Conservation (phyloP, 2,888 invertebrate genomes). For the Andricus curvator region DNA sequence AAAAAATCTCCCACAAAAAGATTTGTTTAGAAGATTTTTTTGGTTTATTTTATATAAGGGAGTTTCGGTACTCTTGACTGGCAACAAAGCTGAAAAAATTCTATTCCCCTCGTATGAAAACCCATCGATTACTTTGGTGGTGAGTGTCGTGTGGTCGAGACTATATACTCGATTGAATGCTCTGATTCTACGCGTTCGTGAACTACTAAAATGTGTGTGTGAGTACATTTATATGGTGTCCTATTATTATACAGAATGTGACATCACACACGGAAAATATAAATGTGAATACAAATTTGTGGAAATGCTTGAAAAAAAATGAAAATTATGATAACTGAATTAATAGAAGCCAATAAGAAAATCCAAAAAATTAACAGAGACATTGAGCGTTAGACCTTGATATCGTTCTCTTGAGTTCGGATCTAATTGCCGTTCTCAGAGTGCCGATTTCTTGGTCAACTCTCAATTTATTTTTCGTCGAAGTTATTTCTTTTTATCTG, state of each 20-base stretch:
- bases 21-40: background rate
- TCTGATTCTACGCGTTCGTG: constrained; percentile 5
- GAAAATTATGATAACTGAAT: no score
- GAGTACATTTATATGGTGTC: constrained; percentile 31
- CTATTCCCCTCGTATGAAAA: constrained; percentile 30
- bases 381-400: no score
- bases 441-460: no score
- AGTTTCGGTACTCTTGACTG: constrained; percentile 28
- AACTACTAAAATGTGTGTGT: constrained; percentile 10
- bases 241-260: constrained; percentile 1
- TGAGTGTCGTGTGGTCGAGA: background rate
- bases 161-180: constrained; percentile 28
- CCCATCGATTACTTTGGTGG: constrained; percentile 31
- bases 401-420: no score
- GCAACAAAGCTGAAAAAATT: constrained; percentile 36
- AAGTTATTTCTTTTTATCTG: no score
- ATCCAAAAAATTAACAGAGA: no score
- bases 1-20: background rate
- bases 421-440: no score
- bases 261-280: no score
- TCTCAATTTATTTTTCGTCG: no score
- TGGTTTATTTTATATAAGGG: background rate
- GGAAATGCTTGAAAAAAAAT: no score
- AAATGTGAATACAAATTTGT: no score
- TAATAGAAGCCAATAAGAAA: no score